phyloP scores from a whole-genome alignment of 2,113 vertebrate genomes.

The Perca schrenkii region DNA sequence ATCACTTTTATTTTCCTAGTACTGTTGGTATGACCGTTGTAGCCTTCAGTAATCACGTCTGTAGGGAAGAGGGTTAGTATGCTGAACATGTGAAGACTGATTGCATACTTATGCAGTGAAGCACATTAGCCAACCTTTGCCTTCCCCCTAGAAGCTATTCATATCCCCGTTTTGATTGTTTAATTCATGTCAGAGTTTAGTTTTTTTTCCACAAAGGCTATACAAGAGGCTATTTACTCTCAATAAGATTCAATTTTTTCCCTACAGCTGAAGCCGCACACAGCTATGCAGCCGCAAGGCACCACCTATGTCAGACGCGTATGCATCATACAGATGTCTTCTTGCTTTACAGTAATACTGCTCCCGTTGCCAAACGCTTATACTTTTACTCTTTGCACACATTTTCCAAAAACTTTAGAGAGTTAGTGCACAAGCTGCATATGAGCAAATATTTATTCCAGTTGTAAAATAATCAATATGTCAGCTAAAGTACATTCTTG shows the following conservation, averaged over 20 bases:
- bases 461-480: conserved; percentile 35
- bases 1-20: conserved; percentile 25
- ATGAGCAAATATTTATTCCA: conserved; percentile 22
- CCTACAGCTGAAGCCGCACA: conserved; percentile 3
- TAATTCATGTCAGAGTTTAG: conserved; percentile 59
- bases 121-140: conserved; percentile 70
- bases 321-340: conserved; percentile 18
- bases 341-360: not conserved
- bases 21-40: conserved; percentile 27
- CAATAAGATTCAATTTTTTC: conserved; percentile 39
- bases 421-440: not conserved
- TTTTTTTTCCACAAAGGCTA: conserved; percentile 33
- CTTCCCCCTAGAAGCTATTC: conserved; percentile 57
- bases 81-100: conserved; percentile 58
- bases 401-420: not conserved
- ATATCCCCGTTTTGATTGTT: conserved; percentile 70
- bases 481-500: conserved; percentile 23
- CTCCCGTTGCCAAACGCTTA: conserved; percentile 7
- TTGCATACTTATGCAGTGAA: conserved; percentile 66
- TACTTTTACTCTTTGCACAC: not conserved
- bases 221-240: conserved; percentile 38
- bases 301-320: conserved; percentile 23
- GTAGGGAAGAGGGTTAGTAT: conserved; percentile 62
- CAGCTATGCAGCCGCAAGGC: conserved; percentile 35
- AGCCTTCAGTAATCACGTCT: conserved; percentile 58